These are phyloP conservation scores for Lasiurus cinereus DNA, from an alignment of 2,113 vertebrate species.

Conservation along the genomic window DNA sequence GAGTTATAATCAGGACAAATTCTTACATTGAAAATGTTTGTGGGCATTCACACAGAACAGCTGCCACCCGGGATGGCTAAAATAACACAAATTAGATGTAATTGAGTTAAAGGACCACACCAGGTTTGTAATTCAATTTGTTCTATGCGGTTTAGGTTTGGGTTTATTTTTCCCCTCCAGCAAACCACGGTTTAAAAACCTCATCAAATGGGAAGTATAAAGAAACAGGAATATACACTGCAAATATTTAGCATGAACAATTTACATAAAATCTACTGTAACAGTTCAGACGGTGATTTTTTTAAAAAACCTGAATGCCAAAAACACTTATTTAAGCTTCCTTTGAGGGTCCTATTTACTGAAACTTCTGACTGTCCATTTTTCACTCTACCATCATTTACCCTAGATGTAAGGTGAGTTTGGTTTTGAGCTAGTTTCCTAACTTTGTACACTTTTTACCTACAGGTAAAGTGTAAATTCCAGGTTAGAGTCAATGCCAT, in stretches of 20 bases:
- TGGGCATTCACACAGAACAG: constrained; percentile 75
- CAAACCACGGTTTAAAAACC: constrained; percentile 79
- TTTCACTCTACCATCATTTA: constrained; percentile 42
- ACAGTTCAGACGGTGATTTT: constrained; percentile 22
- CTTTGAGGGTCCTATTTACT: constrained; percentile 20
- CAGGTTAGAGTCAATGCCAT: constrained; percentile 43
- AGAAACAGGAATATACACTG: constrained; percentile 69
- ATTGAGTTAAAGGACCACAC: constrained; percentile 85
- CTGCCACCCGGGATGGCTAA: constrained; percentile 84
- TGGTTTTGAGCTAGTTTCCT: constrained; percentile 41
- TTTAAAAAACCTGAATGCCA: not conserved
- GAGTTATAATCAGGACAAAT: constrained; percentile 77
- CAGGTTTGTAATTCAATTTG: constrained; percentile 84
- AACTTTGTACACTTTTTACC: not conserved
- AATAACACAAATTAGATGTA: constrained; percentile 84
- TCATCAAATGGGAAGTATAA: constrained; percentile 80
- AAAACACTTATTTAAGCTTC: constrained; percentile 41
- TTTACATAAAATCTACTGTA: constrained; percentile 73
- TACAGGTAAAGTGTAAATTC: constrained; percentile 12
- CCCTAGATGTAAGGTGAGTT: not conserved
- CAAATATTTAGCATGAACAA: constrained; percentile 71
- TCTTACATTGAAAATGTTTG: constrained; percentile 73
- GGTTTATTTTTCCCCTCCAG: constrained; percentile 48
- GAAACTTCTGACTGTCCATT: constrained; percentile 47
- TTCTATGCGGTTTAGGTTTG: constrained; percentile 75